Base-by-base conservation (phyloP, 2,113 vertebrate species). In the Centropristis striata region DNA sequence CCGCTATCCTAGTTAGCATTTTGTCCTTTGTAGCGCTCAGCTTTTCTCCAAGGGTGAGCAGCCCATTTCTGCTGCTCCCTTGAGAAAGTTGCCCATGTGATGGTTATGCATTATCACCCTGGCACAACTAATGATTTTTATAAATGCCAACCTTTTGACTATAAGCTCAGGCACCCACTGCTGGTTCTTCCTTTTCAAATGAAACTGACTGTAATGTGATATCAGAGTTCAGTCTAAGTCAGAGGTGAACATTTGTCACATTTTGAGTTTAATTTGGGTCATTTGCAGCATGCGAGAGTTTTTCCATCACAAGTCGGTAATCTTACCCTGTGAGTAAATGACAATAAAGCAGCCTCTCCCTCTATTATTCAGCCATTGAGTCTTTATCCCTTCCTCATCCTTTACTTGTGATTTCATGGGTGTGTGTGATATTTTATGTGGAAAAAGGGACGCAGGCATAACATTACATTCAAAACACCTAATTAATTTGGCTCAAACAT, bases 141-240 rank as follows among this genome's bases (percentile, higher is more conserved):
- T 50, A 42, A 55, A 63, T 44, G 39, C 15, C 44, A 39, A 63
- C 59, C 39, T 63, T 61, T 27, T 14, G 54, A 15, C 13, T 8
- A n/a, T n/a, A 47, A 37, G 27, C 68, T 18, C 13, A 47, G 12
- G n/a, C 36, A 71, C 44, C 47, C 46, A 28, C 36, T 69, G 42
- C 37, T 32, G 39, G 58, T 55, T 2, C 37, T 74, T 66, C 37
- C 25, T 49, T 64, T 72, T 53, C 18, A 58, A 49, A 55, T 28
- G 41, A 39, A 36, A 23, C 25, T 67, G 46, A 11, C 51, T 61
- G 36, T 83, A 75, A 83, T 20, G 23, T 28, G 23, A 81, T 59
- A 32, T 50, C 32, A 4, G 61, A 73, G 71, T 61, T 65, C 57
- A 65, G 2, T 69, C 39, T 27, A n/a, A 55, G 64, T 37, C 46